phyloP scores from a whole-genome alignment of 2,888 invertebrate genomes.

The Camponotus fellah region DNA sequence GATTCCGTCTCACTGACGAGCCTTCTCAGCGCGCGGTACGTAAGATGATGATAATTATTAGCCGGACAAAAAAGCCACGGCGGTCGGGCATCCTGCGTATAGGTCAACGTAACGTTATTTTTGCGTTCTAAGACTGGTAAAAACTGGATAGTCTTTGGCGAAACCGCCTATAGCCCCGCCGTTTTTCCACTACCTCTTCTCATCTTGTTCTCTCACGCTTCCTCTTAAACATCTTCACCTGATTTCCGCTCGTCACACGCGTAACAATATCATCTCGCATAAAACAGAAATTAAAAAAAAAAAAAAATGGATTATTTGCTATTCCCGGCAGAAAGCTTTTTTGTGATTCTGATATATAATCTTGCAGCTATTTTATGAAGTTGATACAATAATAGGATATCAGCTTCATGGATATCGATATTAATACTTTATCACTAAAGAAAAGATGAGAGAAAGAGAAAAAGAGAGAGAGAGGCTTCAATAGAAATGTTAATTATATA shows the following conservation, averaged over 20 bases:
- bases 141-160: conserved; percentile 69
- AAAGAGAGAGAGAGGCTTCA: neutral
- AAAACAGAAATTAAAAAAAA: neutral
- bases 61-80: conserved; percentile 57
- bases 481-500: neutral
- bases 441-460: neutral
- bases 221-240: conserved; percentile 19
- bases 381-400: neutral
- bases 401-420: neutral
- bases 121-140: conserved; percentile 76
- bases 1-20: conserved; percentile 40
- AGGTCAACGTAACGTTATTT: conserved; percentile 76
- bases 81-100: conserved; percentile 64
- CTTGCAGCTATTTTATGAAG: neutral
- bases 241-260: conserved; percentile 13
- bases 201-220: neutral
- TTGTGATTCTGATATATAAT: neutral
- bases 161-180: neutral
- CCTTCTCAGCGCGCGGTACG: neutral
- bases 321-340: neutral
- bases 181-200: conserved; percentile 2
- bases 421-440: neutral
- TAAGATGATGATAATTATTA: conserved; percentile 63
- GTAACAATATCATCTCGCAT: neutral
- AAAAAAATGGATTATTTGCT: neutral